Percentiles rank a stretch among this genome's conserved stretches.
These are phyloP conservation scores for Dryobotodes eremita DNA, from an alignment of 2,888 invertebrate species.

Conservation along the genomic window DNA sequence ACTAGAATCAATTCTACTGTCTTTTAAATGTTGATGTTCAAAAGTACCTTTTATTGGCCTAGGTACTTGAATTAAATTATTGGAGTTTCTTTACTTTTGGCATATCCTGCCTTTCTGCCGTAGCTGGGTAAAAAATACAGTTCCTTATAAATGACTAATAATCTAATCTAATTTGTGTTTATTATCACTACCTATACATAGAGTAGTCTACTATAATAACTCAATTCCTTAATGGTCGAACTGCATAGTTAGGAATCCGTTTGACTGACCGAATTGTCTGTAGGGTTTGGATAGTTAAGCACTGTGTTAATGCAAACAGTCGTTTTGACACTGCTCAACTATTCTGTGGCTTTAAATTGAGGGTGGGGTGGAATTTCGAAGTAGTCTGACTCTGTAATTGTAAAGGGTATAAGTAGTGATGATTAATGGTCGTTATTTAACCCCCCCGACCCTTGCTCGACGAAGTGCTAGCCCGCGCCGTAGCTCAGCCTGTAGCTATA, in stretches of 20 bases:
- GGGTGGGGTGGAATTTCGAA: neutral
- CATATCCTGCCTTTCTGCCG: neutral
- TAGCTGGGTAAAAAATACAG: neutral
- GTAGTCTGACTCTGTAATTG: too few relatives aligned
- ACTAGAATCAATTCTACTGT: neutral
- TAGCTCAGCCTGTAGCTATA: too few relatives aligned
- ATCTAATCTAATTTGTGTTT: too few relatives aligned
- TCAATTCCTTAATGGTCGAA: slow-evolving; percentile 6
- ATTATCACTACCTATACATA: too few relatives aligned
- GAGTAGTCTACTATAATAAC: neutral
- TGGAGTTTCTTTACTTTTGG: neutral
- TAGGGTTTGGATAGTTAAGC: slow-evolving; percentile 21
- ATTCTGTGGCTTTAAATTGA: neutral
- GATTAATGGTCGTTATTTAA: too few relatives aligned
- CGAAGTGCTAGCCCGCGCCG: too few relatives aligned
- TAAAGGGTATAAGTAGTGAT: too few relatives aligned
- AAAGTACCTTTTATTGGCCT: too few relatives aligned
- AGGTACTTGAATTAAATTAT: neutral
- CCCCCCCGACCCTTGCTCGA: too few relatives aligned
- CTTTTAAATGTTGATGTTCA: neutral
- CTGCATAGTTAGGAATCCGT: neutral
- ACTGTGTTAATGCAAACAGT: slow-evolving; percentile 11
- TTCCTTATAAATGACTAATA: neutral
- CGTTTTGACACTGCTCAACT: neutral
- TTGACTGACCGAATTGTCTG: neutral